These are phyloP conservation scores for Malurus elegans DNA, from an alignment of 2,113 vertebrate genomes.

Conservation along the genomic window DNA sequence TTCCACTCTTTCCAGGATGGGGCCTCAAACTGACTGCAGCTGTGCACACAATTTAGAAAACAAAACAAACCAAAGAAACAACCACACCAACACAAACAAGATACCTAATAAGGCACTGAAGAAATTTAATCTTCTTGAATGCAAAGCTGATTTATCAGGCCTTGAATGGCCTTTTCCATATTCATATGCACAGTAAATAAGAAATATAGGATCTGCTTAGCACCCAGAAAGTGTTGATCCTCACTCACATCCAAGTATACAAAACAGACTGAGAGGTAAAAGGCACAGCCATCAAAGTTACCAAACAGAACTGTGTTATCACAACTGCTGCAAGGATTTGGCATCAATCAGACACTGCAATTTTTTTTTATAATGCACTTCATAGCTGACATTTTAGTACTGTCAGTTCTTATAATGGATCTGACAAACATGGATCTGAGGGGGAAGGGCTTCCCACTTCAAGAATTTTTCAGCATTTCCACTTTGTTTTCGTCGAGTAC, in stretches of 20 bases:
- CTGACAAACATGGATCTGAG: not conserved
- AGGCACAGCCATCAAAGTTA: not conserved
- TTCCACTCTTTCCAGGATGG: not conserved
- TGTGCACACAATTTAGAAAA: not conserved
- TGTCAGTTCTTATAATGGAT: not conserved
- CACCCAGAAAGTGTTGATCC: not conserved
- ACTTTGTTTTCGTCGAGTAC: constrained; percentile 73
- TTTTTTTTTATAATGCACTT: not conserved
- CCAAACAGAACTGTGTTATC: not conserved
- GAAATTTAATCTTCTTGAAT: not conserved
- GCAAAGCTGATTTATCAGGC: not conserved
- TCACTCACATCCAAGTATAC: not conserved
- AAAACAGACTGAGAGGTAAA: constrained; percentile 2
- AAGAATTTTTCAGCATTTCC: constrained; percentile 31
- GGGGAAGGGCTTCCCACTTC: not conserved
- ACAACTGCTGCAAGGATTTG: not conserved
- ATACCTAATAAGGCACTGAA: not conserved
- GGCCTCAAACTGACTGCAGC: not conserved
- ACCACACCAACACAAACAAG: not conserved
- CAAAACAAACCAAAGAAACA: not conserved
- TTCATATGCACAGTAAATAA: not conserved
- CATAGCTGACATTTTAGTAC: not conserved
- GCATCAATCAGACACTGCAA: not conserved
- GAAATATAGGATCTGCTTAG: not conserved
- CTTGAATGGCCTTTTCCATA: not conserved